Base-by-base conservation (phyloP, 2,888 invertebrate genomes). In the Tipula confusa region DNA sequence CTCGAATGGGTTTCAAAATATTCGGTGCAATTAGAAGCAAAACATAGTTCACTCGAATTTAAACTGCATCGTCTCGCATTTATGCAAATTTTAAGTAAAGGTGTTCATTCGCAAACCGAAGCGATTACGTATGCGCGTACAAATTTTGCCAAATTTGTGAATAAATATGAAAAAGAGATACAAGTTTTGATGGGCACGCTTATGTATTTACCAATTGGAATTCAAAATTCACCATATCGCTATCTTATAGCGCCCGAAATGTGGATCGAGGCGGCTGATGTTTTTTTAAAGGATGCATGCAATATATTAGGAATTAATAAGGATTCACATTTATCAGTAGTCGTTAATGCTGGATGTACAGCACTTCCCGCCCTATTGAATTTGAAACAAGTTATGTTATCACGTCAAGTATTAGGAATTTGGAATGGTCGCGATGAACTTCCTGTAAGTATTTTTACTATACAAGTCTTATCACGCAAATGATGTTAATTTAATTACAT, bases 401-500 rank as follows among this genome's bases (percentile, higher is more conserved):
- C 96, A 84, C 91, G 96, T 86, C 95, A 96, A 90, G 98, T 98
- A 81, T 93, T 96, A 83, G 96, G 96, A 83, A 97, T 98, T 86
- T 98, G 98, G 98, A 96, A 94, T 87, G 96, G 96, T 87, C 94
- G 94, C 87, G 98, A 99, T 89, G 99, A 99, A 91, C 92, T 99
- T 87, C 99, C 99, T 2, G 96, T 97, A 90, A 91, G 92, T 90
- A 64, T 83, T 3, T 28, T 15, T 64, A 15, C 1, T 15, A 15
- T 79, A 18, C 2, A 64, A 18, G 2, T 28, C n/a, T 6, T 28
- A 24, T n/a, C 31, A 31, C 31, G 7, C 31, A n/a, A n/a, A 43
- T 43, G 79, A 79, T 28, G 29, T 24, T 36, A 83, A 0, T 83
- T 24, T 79, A 83, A n/a, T 43, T 85, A 82, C 85, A 84, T 83